These are phyloP conservation scores for Mormyrops attenuatus DNA, from an alignment of 2,797 vertebrate genomes.

Conservation along the genomic window DNA sequence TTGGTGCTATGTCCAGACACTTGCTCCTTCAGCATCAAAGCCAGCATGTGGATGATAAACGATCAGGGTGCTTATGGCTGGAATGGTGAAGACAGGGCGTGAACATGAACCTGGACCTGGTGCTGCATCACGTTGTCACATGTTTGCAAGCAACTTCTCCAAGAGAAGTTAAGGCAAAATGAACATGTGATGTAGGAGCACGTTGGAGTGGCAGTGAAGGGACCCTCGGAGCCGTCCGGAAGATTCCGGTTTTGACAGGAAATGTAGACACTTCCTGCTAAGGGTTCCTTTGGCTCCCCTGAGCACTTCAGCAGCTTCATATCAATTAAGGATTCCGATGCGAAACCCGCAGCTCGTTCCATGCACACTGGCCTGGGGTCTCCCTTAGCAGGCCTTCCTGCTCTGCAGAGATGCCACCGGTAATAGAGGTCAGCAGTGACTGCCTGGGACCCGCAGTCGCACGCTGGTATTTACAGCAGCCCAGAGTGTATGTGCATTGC, in stretches of 20 bases:
- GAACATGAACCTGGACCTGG: neutral
- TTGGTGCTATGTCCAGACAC: neutral
- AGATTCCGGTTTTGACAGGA: no score
- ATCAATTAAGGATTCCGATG: neutral
- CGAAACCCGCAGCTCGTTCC: neutral
- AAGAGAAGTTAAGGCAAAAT: neutral
- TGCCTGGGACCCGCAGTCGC: neutral
- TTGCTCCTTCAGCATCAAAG: neutral
- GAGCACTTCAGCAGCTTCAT: constrained; percentile 4
- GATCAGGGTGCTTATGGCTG: neutral
- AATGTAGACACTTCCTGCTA: neutral
- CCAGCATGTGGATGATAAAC: neutral
- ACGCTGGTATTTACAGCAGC: neutral
- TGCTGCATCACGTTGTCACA: neutral
- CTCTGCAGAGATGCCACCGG: neutral
- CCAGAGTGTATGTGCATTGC: neutral
- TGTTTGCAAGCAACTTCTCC: neutral
- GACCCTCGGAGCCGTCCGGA: neutral
- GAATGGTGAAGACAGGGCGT: neutral
- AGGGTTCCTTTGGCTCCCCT: neutral
- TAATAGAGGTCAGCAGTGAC: neutral
- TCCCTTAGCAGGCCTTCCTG: neutral
- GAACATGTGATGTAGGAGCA: neutral
- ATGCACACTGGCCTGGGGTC: neutral
- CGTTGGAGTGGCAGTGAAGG: neutral